These are phyloP conservation scores for Saccostrea glomerata DNA, from an alignment of 1,140 invertebrate genomes.

Conservation along the genomic window DNA sequence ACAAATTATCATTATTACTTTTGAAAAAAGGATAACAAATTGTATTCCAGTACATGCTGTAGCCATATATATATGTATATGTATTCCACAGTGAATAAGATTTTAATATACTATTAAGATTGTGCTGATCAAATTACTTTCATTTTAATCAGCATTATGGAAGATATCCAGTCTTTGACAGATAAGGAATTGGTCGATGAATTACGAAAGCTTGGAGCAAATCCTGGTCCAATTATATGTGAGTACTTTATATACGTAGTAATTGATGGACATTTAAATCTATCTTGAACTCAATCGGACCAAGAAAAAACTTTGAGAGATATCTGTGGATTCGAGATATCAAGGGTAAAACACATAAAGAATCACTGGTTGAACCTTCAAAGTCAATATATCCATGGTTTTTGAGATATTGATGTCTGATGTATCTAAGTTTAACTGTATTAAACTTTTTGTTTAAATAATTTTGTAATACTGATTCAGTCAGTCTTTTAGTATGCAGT, in stretches of 20 bases:
- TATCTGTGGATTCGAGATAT: not conserved
- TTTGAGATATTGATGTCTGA: not conserved
- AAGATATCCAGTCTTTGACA: slow-evolving; percentile 50
- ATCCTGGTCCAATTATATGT: slow-evolving; percentile 64
- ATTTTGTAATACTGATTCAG: too few species aligned
- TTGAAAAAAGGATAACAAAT: not conserved
- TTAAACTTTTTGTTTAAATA: too few species aligned
- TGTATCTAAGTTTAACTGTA: too few species aligned
- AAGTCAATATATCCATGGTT: not conserved
- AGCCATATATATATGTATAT: not conserved
- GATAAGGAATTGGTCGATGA: slow-evolving; percentile 62
- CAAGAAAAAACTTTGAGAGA: not conserved
- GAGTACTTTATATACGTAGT: not conserved
- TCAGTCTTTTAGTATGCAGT: too few species aligned
- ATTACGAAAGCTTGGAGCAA: slow-evolving; percentile 52
- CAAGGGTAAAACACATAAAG: not conserved
- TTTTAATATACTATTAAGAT: not conserved
- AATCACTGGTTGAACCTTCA: not conserved
- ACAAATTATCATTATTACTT: not conserved
- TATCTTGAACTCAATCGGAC: not conserved
- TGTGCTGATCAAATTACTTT: not conserved
- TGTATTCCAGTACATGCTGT: too few species aligned
- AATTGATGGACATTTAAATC: not conserved
- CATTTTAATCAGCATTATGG: not conserved
- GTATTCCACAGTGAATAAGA: not conserved